phyloP scores from a whole-genome alignment of 2,888 invertebrate genomes.

The Parasteatoda lunata region DNA sequence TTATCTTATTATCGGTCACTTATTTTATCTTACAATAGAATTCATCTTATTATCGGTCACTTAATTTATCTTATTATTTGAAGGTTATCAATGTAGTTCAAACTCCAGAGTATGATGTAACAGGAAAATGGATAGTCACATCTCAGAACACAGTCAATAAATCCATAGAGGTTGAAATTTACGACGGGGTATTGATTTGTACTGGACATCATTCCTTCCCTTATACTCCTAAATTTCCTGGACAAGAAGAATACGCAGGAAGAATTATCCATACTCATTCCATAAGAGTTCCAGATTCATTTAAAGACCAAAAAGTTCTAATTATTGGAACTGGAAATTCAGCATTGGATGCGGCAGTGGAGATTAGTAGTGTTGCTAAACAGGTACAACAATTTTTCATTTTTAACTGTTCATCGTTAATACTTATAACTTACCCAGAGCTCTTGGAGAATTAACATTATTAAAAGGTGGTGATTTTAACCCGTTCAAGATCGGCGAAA shows the following conservation, averaged over 20 bases:
- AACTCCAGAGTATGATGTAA: constrained; percentile 40
- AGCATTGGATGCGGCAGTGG: constrained; percentile 74
- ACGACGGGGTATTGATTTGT: constrained; percentile 76
- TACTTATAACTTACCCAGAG: no score
- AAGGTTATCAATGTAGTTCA: constrained; percentile 1
- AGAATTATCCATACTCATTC: constrained; percentile 71
- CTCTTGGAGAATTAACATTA: no score
- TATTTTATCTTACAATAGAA: no score
- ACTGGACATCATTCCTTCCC: constrained; percentile 76
- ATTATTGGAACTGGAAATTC: constrained; percentile 77
- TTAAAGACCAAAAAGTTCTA: constrained; percentile 74
- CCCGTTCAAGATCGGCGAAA: no score
- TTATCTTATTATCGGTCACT: no score
- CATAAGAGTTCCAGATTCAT: constrained; percentile 67
- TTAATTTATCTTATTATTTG: neutral
- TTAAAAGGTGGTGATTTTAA: no score
- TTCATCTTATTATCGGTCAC: no score
- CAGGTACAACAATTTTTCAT: constrained; percentile 69
- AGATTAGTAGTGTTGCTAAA: constrained; percentile 72
- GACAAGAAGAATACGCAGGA: constrained; percentile 73
- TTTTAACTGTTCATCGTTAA: no score
- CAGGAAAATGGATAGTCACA: constrained; percentile 44
- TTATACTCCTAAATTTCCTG: constrained; percentile 74
- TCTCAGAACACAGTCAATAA: constrained; percentile 14
- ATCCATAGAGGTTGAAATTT: constrained; percentile 20